Percentiles rank a stretch among this genome's conserved stretches.
Conservation (phyloP, 2,797 vertebrate genomes). For the Sorex maritimensis region DNA sequence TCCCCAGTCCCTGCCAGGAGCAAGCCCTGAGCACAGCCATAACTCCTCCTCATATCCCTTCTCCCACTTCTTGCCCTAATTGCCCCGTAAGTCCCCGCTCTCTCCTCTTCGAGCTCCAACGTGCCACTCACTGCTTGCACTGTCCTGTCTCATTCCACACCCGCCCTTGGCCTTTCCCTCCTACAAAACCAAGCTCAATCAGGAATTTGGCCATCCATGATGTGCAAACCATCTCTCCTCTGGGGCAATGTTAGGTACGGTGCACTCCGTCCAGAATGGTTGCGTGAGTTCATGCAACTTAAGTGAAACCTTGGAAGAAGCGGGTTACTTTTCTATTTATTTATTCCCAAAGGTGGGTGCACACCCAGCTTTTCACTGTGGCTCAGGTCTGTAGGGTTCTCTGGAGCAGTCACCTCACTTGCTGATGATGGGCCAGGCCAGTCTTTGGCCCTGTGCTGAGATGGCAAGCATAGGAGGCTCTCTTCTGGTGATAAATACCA, state of each 20-base stretch:
- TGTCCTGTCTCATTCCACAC: too few relatives aligned
- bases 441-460: neutral
- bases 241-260: too few relatives aligned
- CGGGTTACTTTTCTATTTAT: neutral
- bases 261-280: neutral
- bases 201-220: too few relatives aligned
- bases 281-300: neutral
- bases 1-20: too few relatives aligned
- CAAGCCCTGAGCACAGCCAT: too few relatives aligned
- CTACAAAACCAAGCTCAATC: too few relatives aligned
- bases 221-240: neutral
- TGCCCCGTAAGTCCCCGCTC: too few relatives aligned
- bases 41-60: too few relatives aligned
- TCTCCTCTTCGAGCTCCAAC: too few relatives aligned
- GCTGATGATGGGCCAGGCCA: neutral
- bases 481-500: neutral
- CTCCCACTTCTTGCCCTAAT: too few relatives aligned
- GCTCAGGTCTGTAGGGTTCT: neutral
- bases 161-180: too few relatives aligned
- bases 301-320: constrained; percentile 3
- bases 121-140: too few relatives aligned
- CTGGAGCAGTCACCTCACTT: neutral
- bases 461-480: neutral
- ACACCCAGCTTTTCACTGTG: neutral
- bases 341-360: neutral